Evolutionary conservation across 2,113 vertebrate genomes (phyloP), one percentile per base, ranked within the genome.

Genomic region (Willisornis vidua): DNA sequence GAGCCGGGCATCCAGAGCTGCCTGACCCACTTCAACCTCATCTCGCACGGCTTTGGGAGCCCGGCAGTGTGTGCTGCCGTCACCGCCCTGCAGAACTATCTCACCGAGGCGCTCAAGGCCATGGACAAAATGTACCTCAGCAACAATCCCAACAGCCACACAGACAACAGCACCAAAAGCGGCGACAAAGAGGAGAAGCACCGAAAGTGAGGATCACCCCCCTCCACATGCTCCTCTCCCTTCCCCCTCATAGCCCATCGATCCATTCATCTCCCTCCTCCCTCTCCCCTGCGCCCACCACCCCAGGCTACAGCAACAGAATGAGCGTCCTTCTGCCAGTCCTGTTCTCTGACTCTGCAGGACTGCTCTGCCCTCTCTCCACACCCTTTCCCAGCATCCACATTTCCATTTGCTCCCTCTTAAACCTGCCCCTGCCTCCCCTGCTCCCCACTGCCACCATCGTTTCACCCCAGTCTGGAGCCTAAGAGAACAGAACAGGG

Each of bases 111-210:
- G 33, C 99, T 99, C 97, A 99, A 99, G 98, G 99, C 99, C 97
- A 99, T 99, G 99, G 99, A 99, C 99, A 99, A 99, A 99, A 99
- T 99, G 99, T 99, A 99, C 99, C 99, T 99, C 98, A 99, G 99
- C 98, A 99, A 98, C 98, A 99, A 99, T 29, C 99, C 99, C 97
- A 99, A 99, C 98, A 99, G 99, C 98, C 99, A 99, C 98, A 99
- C 99, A 97, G 99, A 99, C 97, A 99, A 98, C 98, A 98, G 98
- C 98, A 98, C 98, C 98, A 99, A 99, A 98, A 98, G 98, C 96
- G 98, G 99, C 74, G 99, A 99, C 98, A 99, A 99, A 98, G 99
- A 99, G 97, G 99, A 99, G 98, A 99, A 99, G 91, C 99, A 99
- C 98, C 98, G 99, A 98, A 99, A 99, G 99, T 99, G 99, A 99